Evolutionary conservation across 1,140 invertebrate species (phyloP), one percentile per base, ranked within the genome.

Genomic region (Cataglyphis hispanica): DNA sequence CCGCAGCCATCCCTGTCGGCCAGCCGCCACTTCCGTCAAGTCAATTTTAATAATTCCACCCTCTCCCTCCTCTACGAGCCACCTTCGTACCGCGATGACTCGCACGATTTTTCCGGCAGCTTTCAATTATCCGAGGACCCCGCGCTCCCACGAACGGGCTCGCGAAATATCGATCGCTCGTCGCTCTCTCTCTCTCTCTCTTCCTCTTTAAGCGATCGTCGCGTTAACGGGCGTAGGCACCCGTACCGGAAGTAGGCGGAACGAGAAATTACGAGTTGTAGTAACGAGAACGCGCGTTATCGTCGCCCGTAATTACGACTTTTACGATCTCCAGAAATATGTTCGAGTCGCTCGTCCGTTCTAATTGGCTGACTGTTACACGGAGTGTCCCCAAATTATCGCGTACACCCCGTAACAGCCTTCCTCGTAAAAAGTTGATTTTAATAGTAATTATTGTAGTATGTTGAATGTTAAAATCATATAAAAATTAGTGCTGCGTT

Each of bases 41-140:
- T 93, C 92, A 91, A 93, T 92, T 93, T 93, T 92, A 93, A 92
- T 93, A 91, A 92, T 91, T 90, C 78, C 84, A 91, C 76, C 56
- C 70, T 50, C 46, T 16, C 4, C 46, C 16, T 50, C 16, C 46
- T 25, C 43, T 40, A 25, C 27, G 63, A 60, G 46, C 4, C 37
- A 43, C 67, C 25, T 83, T 61, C 67, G 25, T 83, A 34, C n/a
- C 25, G 58, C 88, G 86, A 92, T 93, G 92, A 92, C 92, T 93
- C 85, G 91, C 77, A 88, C 76, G 85, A 92, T 92, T 92, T 86
- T 91, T 89, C 66, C 87, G 69, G 64, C 86, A 85, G 90, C 86
- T 92, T 92, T 92, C 92, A 92, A 92, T 92, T 92, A 92, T 90
- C 88, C 80, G 74, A 67, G 70, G 46, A 85, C 86, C 86, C 64